Evolutionary conservation across 2,113 vertebrate species (phyloP).

Genomic region (Psittacara wagleri): DNA sequence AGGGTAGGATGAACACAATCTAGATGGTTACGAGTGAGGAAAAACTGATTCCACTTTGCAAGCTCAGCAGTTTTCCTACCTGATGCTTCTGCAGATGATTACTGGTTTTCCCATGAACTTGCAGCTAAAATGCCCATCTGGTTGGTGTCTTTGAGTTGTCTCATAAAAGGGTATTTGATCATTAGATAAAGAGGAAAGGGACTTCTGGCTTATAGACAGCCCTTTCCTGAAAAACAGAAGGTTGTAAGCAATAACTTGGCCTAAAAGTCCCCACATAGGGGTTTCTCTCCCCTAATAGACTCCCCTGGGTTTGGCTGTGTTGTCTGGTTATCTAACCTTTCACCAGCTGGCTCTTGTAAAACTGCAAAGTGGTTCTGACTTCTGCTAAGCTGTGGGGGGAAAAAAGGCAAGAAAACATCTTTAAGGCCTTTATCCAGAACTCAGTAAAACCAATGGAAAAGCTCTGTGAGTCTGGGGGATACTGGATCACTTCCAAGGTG

Average conservation of each 20-base stretch:
- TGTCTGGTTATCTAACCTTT: slow-evolving; percentile 44
- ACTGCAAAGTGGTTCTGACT: slow-evolving; percentile 19
- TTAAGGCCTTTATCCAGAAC: neutral
- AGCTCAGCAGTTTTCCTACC: neutral
- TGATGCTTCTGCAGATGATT: neutral
- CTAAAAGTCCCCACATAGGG: neutral
- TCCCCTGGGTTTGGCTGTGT: neutral
- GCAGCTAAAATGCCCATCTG: slow-evolving; percentile 36
- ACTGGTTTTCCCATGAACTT: neutral
- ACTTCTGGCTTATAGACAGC: neutral
- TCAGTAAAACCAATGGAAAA: neutral
- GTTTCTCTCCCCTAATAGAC: neutral
- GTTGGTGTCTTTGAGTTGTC: neutral
- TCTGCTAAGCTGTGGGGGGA: neutral
- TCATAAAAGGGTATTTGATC: slow-evolving; percentile 1
- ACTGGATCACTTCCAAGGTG: neutral
- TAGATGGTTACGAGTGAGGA: neutral
- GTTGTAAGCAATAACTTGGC: neutral
- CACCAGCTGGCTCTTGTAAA: slow-evolving; percentile 48
- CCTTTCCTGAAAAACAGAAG: neutral
- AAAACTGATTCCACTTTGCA: neutral
- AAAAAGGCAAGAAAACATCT: neutral
- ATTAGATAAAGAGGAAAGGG: slow-evolving; percentile 7
- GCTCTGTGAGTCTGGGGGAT: neutral
- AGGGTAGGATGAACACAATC: neutral